Base-by-base conservation (phyloP, 2,113 vertebrate species). In the Aegotheles bennettii region DNA sequence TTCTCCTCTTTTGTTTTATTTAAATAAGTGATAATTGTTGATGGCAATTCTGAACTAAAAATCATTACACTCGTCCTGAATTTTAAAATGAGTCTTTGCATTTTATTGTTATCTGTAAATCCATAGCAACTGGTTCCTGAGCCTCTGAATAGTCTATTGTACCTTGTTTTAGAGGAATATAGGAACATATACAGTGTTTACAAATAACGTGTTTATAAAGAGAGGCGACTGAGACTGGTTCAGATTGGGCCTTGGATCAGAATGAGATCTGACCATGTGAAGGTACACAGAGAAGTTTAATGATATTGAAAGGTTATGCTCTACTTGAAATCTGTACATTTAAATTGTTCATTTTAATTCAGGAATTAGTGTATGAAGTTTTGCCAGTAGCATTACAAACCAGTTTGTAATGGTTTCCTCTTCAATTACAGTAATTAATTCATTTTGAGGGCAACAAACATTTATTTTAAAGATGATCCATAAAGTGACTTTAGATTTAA, bases 1-100 rank as follows among this genome's bases (percentile, higher is more conserved):
- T 80, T 47, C 65, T 94, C 92, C 94, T 81, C 67, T 70, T 71
- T 70, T 95, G 54, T 90, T 87, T 97, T 88, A 84, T 96, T 94
- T 90, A 90, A 94, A 82, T 90, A 82, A 90, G 90, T 93, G 83
- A 71, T 95, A 74, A 87, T 95, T 93, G 67, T 90, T 63, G 40
- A 38, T 81, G 81, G 89, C 75, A 79, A 50, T 85, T 92, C 96
- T 89, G 42, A 91, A 75, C 56, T 82, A 51, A 69, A 88, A 83
- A 40, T 48, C 25, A 12, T 42, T 89, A 43, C 38, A 36, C n/a
- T 48, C 43, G 0, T 42, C 48, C 71, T 80, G 84, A 85, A 92
- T 95, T 89, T 91, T 86, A 76, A 94, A 90, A 45, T 9, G 5
- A 74, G 56, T 79, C 50, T 95, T 84, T 91, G 68, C 36, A 23